These are phyloP conservation scores for Araneus ventricosus DNA, from an alignment of 1,140 invertebrate genomes.

Conservation along the genomic window DNA sequence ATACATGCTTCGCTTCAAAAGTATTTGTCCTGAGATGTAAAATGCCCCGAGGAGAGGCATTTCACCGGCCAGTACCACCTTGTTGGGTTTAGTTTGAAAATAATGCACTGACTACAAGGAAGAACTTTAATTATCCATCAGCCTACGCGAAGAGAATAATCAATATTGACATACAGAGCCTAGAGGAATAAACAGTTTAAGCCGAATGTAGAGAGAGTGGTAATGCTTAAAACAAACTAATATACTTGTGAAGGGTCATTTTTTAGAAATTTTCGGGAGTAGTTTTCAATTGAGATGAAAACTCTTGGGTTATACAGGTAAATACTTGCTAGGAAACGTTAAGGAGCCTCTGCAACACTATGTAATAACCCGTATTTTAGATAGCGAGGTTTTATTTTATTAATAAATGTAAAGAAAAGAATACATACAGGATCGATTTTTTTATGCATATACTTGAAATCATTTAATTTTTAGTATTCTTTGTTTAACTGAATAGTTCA, in stretches of 20 bases:
- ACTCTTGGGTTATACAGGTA: too few relatives aligned
- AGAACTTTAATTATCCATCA: not conserved
- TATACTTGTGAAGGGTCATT: not conserved
- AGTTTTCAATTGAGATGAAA: too few relatives aligned
- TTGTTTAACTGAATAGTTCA: too few relatives aligned
- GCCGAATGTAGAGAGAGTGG: too few relatives aligned
- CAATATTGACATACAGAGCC: not conserved
- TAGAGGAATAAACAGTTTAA: not conserved
- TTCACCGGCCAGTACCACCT: not conserved
- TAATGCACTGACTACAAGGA: not conserved
- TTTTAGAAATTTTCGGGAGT: not conserved
- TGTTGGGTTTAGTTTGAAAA: not conserved
- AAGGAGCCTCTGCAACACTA: too few relatives aligned
- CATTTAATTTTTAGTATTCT: too few relatives aligned
- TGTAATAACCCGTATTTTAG: too few relatives aligned
- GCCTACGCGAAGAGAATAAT: not conserved
- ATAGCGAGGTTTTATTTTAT: too few relatives aligned
- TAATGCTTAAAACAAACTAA: not conserved
- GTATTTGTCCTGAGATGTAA: not conserved
- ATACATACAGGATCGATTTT: too few relatives aligned
- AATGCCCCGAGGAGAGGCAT: not conserved
- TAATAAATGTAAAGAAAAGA: too few relatives aligned
- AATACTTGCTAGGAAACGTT: too few relatives aligned
- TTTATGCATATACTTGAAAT: too few relatives aligned
- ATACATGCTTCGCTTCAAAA: not conserved